These are phyloP conservation scores for Mystacornis crossleyi DNA, from an alignment of 2,113 vertebrate genomes.

Conservation along the genomic window DNA sequence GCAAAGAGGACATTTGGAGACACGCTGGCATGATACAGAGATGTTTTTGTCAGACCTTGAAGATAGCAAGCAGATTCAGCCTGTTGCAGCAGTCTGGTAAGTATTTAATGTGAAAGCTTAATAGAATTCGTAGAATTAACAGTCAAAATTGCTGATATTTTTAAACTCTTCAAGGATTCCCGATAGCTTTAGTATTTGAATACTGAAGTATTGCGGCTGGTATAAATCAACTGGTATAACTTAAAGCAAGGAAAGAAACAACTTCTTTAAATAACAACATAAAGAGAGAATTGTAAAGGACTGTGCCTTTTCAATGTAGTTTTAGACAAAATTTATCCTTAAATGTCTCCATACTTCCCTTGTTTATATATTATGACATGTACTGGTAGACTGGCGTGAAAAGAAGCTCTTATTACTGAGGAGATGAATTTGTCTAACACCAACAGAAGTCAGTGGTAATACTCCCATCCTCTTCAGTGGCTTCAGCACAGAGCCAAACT, in stretches of 20 bases:
- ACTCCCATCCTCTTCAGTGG: neutral
- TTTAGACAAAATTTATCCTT: neutral
- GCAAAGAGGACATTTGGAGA: neutral
- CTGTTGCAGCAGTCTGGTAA: neutral
- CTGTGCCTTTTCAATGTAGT: neutral
- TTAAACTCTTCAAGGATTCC: neutral
- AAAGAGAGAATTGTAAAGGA: neutral
- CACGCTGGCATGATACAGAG: rapidly evolving
- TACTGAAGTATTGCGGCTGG: neutral
- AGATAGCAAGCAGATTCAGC: neutral
- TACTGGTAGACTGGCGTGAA: neutral
- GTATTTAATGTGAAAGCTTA: neutral
- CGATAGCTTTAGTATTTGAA: neutral
- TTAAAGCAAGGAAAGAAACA: neutral
- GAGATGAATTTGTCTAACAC: neutral
- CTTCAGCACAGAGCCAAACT: neutral
- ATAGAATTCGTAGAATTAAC: neutral
- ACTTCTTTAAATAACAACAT: neutral
- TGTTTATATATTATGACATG: neutral
- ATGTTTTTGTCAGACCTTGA: neutral
- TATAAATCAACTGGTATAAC: neutral
- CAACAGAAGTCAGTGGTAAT: neutral
- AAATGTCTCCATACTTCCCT: neutral
- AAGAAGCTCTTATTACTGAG: neutral
- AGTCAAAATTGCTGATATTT: neutral